Evolutionary conservation across 2,797 vertebrate genomes (phyloP).

Genomic region (Sebastes taczanowskii): DNA sequence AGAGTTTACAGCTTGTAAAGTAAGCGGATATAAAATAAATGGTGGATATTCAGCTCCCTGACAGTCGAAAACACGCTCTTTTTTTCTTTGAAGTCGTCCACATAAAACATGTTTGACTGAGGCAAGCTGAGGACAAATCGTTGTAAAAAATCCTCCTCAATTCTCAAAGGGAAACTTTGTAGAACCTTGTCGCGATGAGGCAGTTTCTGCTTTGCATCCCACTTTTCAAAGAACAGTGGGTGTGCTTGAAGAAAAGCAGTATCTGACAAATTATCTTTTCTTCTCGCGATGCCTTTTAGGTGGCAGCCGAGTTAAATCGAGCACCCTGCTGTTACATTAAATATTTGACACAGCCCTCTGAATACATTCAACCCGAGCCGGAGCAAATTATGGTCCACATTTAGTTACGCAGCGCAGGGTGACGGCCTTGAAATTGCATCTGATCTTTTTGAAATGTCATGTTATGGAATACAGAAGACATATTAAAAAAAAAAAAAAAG

Average conservation of each 20-base stretch:
- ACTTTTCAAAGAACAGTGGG: constrained; percentile 27
- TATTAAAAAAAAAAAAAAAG: not conserved
- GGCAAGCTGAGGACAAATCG: not conserved
- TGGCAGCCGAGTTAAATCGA: constrained; percentile 15
- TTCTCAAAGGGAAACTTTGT: not conserved
- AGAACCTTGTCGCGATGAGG: not conserved
- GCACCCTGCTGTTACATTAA: constrained; percentile 24
- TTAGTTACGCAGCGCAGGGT: constrained; percentile 2
- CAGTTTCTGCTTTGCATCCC: constrained; percentile 1
- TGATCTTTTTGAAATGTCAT: constrained; percentile 29
- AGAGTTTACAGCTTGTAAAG: not conserved
- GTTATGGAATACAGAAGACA: constrained; percentile 4
- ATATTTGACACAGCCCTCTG: constrained; percentile 32
- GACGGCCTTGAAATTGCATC: constrained; percentile 13
- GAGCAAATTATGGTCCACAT: constrained; percentile 18
- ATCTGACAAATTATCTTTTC: constrained; percentile 45
- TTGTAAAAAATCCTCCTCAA: not conserved
- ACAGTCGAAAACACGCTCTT: not conserved
- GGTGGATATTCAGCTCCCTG: not conserved
- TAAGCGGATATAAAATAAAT: not conserved
- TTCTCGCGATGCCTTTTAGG: constrained; percentile 19
- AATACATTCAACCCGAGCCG: constrained; percentile 10
- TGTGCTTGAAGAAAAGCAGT: constrained; percentile 16
- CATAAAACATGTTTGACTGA: not conserved
- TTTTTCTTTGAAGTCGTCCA: not conserved